Evolutionary conservation across 2,888 invertebrate genomes (phyloP), one percentile per base, ranked within the genome.

Genomic region (Muschampia plurimacula): DNA sequence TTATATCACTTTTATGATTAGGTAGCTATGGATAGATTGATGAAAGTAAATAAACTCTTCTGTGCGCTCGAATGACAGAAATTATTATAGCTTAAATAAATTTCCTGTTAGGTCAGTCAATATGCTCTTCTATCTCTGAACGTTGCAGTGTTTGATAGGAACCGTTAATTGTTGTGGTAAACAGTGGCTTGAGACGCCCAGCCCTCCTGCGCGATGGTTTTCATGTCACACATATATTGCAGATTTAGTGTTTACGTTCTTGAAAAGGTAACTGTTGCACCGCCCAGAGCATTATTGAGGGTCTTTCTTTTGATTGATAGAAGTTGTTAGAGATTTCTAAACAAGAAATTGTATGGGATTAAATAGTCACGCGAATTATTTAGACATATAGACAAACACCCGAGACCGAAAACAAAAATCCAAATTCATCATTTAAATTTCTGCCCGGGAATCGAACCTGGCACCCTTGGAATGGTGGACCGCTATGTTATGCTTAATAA

Each of bases 1-100:
- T 32, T 32, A 0, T 32, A 32, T 32, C 32, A 32, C 1, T 32
- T 32, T 32, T 32, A 32, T 32, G 32, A 22, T 22, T 22, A 22
- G 22, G 22, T 22, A 22, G 22, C 10, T 46, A 46, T 46, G 10
- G 46, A 13, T 52, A n/a, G 52, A 22, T 57, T 2, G 6, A 77
- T 78, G 74, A 74, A 77, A 75, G 74, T 72, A 79, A 79, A 86
- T 85, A 85, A 87, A 87, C 86, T 84, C 85, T 88, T 88, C 83
- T 28, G 57, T 57, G 83, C 82, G 85, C 83, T 78, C 82, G 83
- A 90, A 92, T 93, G 91, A 91, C 92, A 93, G 88, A 91, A 93
- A 92, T 92, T 92, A 55, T 39, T 22, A 92, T 90, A 89, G 89
- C 89, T 89, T 85, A 90, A 93, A 93, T 93, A 92, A 93, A 93